These are phyloP conservation scores for Notocelia uddmanniana DNA, from an alignment of 2,888 invertebrate genomes.

Conservation along the genomic window DNA sequence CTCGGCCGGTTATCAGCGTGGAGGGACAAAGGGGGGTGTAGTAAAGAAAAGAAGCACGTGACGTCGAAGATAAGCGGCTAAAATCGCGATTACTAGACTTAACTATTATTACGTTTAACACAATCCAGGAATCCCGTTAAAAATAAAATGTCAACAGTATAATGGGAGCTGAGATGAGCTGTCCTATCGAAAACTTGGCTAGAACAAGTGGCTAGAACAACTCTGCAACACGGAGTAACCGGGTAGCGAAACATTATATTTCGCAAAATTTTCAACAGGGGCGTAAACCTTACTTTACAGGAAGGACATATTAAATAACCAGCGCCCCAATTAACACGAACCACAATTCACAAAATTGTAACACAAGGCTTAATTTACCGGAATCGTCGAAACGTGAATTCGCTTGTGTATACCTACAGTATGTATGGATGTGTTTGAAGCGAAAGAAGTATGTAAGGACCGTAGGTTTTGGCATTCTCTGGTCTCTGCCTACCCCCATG, in stretches of 20 bases:
- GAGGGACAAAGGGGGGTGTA: slow-evolving; percentile 69
- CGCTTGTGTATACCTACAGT: no score
- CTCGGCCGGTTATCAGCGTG: slow-evolving; percentile 80
- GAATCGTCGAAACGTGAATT: slow-evolving; percentile 9
- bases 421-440: no score
- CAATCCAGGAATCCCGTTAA: neutral
- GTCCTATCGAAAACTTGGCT: neutral
- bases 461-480: no score
- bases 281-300: slow-evolving; percentile 2
- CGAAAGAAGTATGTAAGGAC: no score
- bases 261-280: neutral
- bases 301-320: slow-evolving; percentile 15
- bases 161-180: neutral
- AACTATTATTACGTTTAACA: slow-evolving; percentile 6
- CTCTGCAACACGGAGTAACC: neutral
- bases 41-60: slow-evolving; percentile 80
- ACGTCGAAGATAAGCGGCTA: slow-evolving; percentile 67
- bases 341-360: slow-evolving; percentile 6
- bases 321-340: slow-evolving; percentile 20
- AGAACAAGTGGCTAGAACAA: no score
- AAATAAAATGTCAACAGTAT: neutral
- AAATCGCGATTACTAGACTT: slow-evolving; percentile 56
- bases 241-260: neutral
- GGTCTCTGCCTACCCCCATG: no score
- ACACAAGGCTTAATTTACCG: neutral